phyloP scores from a whole-genome alignment of 1,140 invertebrate genomes.

The Ericerus pela region DNA sequence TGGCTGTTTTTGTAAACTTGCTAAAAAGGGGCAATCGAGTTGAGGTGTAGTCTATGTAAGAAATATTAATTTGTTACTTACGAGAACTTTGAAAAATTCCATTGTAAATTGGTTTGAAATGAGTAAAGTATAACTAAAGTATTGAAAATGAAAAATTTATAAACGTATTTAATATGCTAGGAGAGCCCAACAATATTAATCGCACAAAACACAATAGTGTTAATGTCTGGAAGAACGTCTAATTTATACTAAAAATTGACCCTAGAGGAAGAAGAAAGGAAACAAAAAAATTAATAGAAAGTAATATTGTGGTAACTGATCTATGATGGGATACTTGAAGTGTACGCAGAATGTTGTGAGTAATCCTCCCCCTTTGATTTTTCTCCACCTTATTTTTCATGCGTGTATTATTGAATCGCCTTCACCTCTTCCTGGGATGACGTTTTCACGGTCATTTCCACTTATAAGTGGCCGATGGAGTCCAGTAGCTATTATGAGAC shows the following conservation, averaged over 20 bases:
- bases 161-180: conserved; percentile 7
- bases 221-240: too few species aligned
- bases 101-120: conserved; percentile 2
- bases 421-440: not conserved
- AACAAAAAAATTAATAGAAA: conserved; percentile 8
- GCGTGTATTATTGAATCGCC: conserved; percentile 9
- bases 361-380: conserved; percentile 6
- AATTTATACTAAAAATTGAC: too few species aligned
- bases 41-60: too few species aligned
- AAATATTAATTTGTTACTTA: too few species aligned
- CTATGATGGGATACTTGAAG: too few species aligned
- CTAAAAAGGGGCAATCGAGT: too few species aligned
- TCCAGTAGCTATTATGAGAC: not conserved
- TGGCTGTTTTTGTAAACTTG: too few species aligned
- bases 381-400: not conserved
- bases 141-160: too few species aligned
- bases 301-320: not conserved
- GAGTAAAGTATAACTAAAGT: too few species aligned
- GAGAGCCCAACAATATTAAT: conserved; percentile 2
- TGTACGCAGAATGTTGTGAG: too few species aligned
- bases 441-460: conserved; percentile 9
- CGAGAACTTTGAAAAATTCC: conserved; percentile 5
- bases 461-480: conserved; percentile 1
- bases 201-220: conserved; percentile 10
- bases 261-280: not conserved